phyloP scores from a whole-genome alignment of 2,797 vertebrate genomes.

The Sebastiscus albofasciatus region DNA sequence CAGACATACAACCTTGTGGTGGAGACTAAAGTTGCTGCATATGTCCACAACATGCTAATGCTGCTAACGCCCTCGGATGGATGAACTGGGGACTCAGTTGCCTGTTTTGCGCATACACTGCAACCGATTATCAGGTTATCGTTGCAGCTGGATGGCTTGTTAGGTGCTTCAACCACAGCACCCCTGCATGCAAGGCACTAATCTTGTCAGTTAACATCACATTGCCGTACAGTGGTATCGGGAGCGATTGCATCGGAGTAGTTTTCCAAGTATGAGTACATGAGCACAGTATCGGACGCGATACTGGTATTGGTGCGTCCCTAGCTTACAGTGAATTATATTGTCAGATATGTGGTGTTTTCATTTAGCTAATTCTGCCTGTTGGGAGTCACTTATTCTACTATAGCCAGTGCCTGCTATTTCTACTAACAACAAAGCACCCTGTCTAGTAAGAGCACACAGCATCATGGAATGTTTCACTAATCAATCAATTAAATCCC shows the following conservation, averaged over 20 bases:
- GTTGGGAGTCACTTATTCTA: not conserved
- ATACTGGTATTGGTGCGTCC: not conserved
- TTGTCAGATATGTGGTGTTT: not conserved
- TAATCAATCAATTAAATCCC: constrained; percentile 63
- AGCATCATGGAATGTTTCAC: constrained; percentile 72
- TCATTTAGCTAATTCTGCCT: not conserved
- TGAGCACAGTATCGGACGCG: not conserved
- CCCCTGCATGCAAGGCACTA: not conserved
- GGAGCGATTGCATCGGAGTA: no score
- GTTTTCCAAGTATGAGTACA: not conserved
- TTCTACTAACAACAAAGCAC: constrained; percentile 12
- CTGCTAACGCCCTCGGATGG: not conserved
- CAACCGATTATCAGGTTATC: not conserved
- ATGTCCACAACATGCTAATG: not conserved
- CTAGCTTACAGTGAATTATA: not conserved
- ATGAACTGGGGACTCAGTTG: not conserved
- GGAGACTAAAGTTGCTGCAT: not conserved
- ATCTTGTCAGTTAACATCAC: no score
- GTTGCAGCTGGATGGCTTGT: not conserved
- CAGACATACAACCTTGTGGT: not conserved
- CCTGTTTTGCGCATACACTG: not conserved
- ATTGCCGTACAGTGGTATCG: no score
- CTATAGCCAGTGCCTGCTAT: not conserved
- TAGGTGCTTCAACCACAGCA: not conserved
- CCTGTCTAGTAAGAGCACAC: constrained; percentile 33